phyloP scores from a whole-genome alignment of 2,888 invertebrate species.

The Meliscaeva auricollis region DNA sequence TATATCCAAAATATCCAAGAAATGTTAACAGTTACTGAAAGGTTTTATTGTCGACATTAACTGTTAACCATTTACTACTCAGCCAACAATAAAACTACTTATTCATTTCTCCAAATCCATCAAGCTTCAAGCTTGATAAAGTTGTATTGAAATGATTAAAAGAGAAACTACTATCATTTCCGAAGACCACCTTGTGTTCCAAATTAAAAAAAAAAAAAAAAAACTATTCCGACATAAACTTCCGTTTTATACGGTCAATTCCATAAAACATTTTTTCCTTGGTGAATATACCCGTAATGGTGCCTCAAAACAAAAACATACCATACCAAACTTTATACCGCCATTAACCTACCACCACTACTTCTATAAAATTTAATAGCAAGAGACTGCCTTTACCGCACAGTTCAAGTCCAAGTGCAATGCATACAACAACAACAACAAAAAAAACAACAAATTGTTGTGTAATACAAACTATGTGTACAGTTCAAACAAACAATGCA shows the following conservation, averaged over 20 bases:
- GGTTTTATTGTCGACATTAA: too few relatives aligned
- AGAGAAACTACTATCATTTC: slow-evolving; percentile 41
- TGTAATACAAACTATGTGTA: slow-evolving; percentile 35
- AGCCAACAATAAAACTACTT: background rate
- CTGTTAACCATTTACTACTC: too few relatives aligned
- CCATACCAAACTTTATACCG: background rate
- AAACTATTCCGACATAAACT: slow-evolving; percentile 48
- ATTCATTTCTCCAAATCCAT: background rate
- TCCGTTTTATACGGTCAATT: slow-evolving; percentile 62
- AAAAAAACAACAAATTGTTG: slow-evolving; percentile 35
- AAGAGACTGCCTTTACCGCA: slow-evolving; percentile 22
- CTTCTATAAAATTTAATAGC: slow-evolving; percentile 15
- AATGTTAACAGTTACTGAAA: too few relatives aligned
- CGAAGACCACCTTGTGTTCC: slow-evolving; percentile 39
- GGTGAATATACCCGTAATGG: slow-evolving; percentile 26
- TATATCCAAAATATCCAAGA: too few relatives aligned
- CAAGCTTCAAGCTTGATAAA: background rate
- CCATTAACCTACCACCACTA: slow-evolving; percentile 49
- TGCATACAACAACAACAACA: background rate
- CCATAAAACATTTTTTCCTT: slow-evolving; percentile 15
- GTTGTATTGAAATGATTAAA: slow-evolving; percentile 14
- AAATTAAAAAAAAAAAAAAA: slow-evolving; percentile 53
- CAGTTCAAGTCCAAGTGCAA: slow-evolving; percentile 71
- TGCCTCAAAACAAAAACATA: slow-evolving; percentile 34
- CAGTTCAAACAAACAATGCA: slow-evolving; percentile 38